Evolutionary conservation across 2,113 vertebrate species (phyloP).

Genomic region (Scartelaos histophorus): DNA sequence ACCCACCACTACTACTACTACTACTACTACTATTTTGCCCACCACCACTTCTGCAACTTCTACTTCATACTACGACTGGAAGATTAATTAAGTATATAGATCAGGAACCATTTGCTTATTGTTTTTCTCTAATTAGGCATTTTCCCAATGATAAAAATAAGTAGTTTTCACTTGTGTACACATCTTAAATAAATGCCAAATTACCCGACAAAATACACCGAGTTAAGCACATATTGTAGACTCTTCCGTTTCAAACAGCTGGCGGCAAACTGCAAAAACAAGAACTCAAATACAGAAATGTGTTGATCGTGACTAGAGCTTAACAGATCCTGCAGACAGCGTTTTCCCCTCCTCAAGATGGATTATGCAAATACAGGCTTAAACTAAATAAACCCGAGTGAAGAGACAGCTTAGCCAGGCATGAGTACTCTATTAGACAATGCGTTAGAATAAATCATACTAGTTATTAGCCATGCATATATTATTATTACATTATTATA

Average conservation of each 20-base stretch:
- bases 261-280: not conserved
- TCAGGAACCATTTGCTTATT: too few relatives aligned
- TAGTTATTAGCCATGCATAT: not conserved
- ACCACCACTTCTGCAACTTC: too few relatives aligned
- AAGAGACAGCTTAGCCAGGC: not conserved
- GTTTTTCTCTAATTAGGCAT: not conserved
- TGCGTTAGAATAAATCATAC: not conserved
- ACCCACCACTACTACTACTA: too few relatives aligned
- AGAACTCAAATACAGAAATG: not conserved
- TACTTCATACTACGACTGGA: too few relatives aligned
- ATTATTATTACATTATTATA: not conserved
- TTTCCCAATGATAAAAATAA: not conserved
- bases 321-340: not conserved
- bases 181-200: not conserved
- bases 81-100: too few relatives aligned
- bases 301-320: not conserved
- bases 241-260: not conserved
- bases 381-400: not conserved
- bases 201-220: not conserved
- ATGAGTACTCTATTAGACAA: not conserved
- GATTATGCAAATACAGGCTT: constrained; percentile 4
- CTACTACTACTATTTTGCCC: too few relatives aligned
- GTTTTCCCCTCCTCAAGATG: not conserved
- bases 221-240: not conserved
- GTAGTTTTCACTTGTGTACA: not conserved